Evolutionary conservation across 1,140 invertebrate genomes (phyloP), one percentile per base, ranked within the genome.

Genomic region (Mycetomoellerius zeteki): DNA sequence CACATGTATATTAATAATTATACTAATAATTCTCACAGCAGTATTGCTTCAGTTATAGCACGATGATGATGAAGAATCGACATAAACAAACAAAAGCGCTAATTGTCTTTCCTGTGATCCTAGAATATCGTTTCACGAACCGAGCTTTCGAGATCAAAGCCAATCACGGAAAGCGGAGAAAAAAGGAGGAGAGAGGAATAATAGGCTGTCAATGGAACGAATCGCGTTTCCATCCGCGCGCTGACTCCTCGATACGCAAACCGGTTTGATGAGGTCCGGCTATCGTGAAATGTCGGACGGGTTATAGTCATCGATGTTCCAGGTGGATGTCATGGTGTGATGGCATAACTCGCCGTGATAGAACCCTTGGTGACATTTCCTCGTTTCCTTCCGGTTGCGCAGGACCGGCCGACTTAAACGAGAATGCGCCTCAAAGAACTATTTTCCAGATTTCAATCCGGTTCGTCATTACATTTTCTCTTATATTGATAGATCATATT

Each of bases 211-310:
- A 43, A 64, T 56, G 27, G 75, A 56, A 21, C 16, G 62, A 56
- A 56, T 78, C 73, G 60, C 37, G 62, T 56, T 86, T 86, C 43
- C 24, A 10, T 47, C 33, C 52, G 27, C 14, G 84, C 33, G 52
- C 69, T 50, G 33, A 50, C 24, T 56, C 50, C 58, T 65, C 60
- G 50, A 80, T 78, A 76, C 37, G 75, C 24, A 47, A 80, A 80
- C 84, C 84, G 84, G 75, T 86, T 77, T 43, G 52, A 56, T 50
- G 73, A 77, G 73, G 24, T 50, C 47, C 62, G 64, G 76, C 62
- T 86, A 86, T 85, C 58, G 72, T 52, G 67, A 85, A 80, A 80
- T 14, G 75, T 80, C 64, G 62, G 50, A 19, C 58, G 27, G 54
- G 43, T 80, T 58, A 65, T 69, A 56, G 30, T 69, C 84, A 64